Evolutionary conservation across 1,140 invertebrate genomes (phyloP).

Genomic region (Temnothorax nylanderi): DNA sequence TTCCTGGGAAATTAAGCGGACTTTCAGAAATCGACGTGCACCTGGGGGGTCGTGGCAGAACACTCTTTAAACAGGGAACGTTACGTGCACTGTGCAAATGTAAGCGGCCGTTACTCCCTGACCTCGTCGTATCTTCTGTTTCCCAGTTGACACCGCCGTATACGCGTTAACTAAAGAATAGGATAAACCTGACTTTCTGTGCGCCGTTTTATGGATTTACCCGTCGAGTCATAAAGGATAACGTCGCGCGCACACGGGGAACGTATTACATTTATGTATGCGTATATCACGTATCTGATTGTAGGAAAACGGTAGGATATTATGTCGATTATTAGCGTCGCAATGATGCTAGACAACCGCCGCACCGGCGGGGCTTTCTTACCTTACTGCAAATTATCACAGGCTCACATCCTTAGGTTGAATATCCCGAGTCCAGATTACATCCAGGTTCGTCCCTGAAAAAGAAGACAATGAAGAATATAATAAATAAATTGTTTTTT

Average conservation of each 20-base stretch:
- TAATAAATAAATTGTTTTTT: not conserved
- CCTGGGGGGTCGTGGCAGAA: slow-evolving; percentile 73
- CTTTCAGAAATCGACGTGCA: slow-evolving; percentile 71
- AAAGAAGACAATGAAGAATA: too few relatives aligned
- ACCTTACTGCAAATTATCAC: not conserved
- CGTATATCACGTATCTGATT: slow-evolving; percentile 74
- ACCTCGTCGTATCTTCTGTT: slow-evolving; percentile 75
- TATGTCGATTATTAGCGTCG: slow-evolving; percentile 63
- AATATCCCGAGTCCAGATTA: too few relatives aligned
- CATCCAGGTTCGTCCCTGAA: too few relatives aligned
- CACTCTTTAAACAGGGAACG: slow-evolving; percentile 68
- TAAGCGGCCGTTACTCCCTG: slow-evolving; percentile 74
- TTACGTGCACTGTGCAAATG: slow-evolving; percentile 71
- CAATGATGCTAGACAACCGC: not conserved
- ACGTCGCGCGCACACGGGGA: slow-evolving; percentile 49
- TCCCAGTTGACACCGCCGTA: slow-evolving; percentile 68
- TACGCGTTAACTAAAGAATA: slow-evolving; percentile 70
- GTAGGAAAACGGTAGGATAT: slow-evolving; percentile 61
- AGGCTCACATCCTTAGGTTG: too few relatives aligned
- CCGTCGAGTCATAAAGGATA: slow-evolving; percentile 72
- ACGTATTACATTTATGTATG: slow-evolving; percentile 75
- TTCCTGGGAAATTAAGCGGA: slow-evolving; percentile 70
- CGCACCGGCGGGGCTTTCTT: not conserved
- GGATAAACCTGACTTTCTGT: slow-evolving; percentile 73
- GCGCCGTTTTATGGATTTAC: slow-evolving; percentile 75